Percentiles rank a stretch among this genome's conserved stretches.
phyloP scores from a whole-genome alignment of 2,888 invertebrate species.

The Hypomecis atomaria region DNA sequence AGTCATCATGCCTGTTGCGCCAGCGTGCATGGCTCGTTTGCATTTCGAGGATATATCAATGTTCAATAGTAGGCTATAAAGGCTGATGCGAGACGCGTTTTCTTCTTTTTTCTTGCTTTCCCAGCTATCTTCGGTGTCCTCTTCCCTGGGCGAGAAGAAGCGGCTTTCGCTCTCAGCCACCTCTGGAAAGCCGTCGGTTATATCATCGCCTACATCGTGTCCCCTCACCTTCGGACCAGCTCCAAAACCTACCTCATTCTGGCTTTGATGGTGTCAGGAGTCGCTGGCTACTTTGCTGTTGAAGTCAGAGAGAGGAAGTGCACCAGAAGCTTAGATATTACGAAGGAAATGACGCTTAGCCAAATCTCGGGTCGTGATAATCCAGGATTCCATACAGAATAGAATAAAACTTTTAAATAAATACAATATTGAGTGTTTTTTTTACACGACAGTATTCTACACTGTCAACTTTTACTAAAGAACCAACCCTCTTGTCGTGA shows the following conservation, averaged over 20 bases:
- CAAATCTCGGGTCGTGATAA: slow-evolving; percentile 66
- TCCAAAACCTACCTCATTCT: slow-evolving; percentile 83
- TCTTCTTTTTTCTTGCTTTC: slow-evolving; percentile 18
- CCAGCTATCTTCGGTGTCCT: slow-evolving; percentile 86
- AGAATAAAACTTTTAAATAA: too few relatives aligned
- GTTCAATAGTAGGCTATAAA: not conserved
- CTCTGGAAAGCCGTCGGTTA: slow-evolving; percentile 88
- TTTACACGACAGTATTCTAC: too few relatives aligned
- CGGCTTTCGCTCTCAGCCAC: slow-evolving; percentile 88
- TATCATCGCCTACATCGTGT: slow-evolving; percentile 86
- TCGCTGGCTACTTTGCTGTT: slow-evolving; percentile 79
- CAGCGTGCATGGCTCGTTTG: too few relatives aligned
- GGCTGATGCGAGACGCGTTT: not conserved
- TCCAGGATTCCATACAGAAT: slow-evolving; percentile 59
- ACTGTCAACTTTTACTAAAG: too few relatives aligned
- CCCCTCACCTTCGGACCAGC: slow-evolving; percentile 80
- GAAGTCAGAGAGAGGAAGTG: slow-evolving; percentile 61
- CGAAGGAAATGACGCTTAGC: slow-evolving; percentile 38
- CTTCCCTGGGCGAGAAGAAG: slow-evolving; percentile 86
- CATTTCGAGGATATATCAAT: too few relatives aligned
- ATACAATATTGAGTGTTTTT: too few relatives aligned
- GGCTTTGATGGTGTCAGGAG: slow-evolving; percentile 76
- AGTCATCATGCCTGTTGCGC: too few relatives aligned
- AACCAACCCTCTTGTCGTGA: too few relatives aligned
- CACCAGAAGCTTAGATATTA: slow-evolving; percentile 47